A percentile compares a stretch with the other conserved stretches of the same genome.
phyloP scores from a whole-genome alignment of 2,888 invertebrate genomes.

The Hemistola chrysoprasaria region DNA sequence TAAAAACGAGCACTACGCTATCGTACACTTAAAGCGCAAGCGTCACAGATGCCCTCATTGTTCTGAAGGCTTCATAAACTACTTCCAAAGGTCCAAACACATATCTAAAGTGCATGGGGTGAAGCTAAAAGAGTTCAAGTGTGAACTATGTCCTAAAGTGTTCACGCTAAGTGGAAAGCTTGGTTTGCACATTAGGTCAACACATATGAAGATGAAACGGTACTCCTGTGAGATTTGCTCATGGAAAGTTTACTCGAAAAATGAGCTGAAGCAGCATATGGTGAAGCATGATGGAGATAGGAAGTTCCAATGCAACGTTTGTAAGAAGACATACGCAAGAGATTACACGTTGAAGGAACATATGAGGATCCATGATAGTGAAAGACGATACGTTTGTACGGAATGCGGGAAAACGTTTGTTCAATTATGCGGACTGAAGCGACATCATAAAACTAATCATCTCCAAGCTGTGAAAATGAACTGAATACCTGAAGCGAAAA shows the following conservation, averaged over 20 bases:
- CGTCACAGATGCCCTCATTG: constrained; percentile 69
- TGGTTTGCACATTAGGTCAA: constrained; percentile 57
- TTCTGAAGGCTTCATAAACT: constrained; percentile 63
- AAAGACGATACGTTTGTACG: constrained; percentile 61
- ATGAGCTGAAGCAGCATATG: constrained; percentile 80
- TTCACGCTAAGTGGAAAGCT: constrained; percentile 65
- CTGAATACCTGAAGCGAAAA: no score
- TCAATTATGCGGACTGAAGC: constrained; percentile 68
- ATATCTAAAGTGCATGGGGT: constrained; percentile 58
- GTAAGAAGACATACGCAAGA: constrained; percentile 75
- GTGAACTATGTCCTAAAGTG: constrained; percentile 62
- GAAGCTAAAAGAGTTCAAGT: constrained; percentile 69
- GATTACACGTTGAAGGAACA: constrained; percentile 69
- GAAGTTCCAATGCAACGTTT: constrained; percentile 71
- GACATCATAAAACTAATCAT: no score
- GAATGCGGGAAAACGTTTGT: constrained; percentile 63
- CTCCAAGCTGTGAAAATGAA: no score
- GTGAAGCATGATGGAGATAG: constrained; percentile 71
- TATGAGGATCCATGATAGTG: constrained; percentile 68
- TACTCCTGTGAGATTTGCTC: constrained; percentile 75
- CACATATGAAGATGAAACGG: constrained; percentile 71
- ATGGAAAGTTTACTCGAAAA: constrained; percentile 78
- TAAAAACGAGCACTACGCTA: constrained; percentile 72
- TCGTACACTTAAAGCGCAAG: constrained; percentile 70
- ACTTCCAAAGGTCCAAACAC: constrained; percentile 71